Percentiles rank a stretch among this genome's conserved stretches.
These are phyloP conservation scores for Sebastes hubbsi DNA, from an alignment of 2,797 vertebrate species.

Conservation along the genomic window DNA sequence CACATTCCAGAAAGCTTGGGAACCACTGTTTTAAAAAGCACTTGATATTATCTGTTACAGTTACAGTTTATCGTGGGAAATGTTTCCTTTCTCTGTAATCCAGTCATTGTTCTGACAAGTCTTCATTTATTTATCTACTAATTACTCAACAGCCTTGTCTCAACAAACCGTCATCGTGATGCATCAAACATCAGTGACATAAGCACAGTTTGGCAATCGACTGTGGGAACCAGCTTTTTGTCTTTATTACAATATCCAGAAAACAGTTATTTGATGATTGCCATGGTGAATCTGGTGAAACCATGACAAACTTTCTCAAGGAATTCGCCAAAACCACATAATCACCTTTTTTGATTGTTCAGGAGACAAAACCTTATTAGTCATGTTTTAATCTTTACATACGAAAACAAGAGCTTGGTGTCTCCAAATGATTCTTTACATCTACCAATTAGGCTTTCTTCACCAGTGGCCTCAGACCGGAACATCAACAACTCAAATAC, in stretches of 20 bases:
- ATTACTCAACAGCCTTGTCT: background rate
- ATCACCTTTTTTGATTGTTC: background rate
- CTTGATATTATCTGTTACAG: background rate
- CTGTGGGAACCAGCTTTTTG: conserved; percentile 35
- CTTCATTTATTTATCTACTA: background rate
- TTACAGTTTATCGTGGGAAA: conserved; percentile 5
- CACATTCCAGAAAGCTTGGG: background rate
- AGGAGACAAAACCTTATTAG: background rate
- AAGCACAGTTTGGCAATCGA: background rate
- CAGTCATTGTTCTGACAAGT: conserved; percentile 1
- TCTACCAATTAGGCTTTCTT: conserved; percentile 37
- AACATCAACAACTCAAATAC: conserved; percentile 42
- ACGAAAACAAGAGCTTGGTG: background rate
- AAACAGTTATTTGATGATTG: conserved; percentile 40
- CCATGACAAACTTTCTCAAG: conserved; percentile 18
- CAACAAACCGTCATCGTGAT: background rate
- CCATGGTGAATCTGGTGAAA: conserved; percentile 22
- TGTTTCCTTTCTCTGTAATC: background rate
- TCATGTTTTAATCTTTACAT: conserved; percentile 7
- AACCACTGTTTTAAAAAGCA: background rate
- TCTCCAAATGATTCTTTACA: background rate
- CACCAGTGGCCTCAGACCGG: conserved; percentile 13
- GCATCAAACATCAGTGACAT: background rate
- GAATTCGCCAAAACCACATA: conserved; percentile 6
- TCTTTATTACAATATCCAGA: background rate